phyloP scores from a whole-genome alignment of 1,140 invertebrate genomes.

The Drosophila willistoni region DNA sequence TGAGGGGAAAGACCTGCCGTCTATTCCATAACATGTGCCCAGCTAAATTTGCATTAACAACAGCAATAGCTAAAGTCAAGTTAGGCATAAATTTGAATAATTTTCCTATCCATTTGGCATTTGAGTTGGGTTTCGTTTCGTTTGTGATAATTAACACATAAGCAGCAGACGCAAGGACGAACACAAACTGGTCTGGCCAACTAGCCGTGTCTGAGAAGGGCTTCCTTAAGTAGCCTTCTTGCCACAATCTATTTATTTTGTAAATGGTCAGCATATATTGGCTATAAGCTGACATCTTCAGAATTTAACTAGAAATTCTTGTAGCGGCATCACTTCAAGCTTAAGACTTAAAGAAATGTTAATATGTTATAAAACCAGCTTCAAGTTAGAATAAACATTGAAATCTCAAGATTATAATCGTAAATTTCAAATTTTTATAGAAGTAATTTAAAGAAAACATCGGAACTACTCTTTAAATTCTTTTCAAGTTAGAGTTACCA shows the following conservation, averaged over 20 bases:
- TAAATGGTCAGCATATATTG: conserved; percentile 9
- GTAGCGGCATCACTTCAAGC: not conserved
- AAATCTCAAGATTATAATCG: too few species aligned
- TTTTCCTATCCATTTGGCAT: conserved; percentile 12
- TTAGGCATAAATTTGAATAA: conserved; percentile 17
- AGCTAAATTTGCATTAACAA: conserved; percentile 15
- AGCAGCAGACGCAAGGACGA: conserved; percentile 7
- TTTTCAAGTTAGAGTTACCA: too few species aligned
- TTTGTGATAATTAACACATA: conserved; percentile 19
- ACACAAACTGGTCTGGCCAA: not conserved
- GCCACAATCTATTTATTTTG: conserved; percentile 12
- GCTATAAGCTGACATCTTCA: conserved; percentile 12
- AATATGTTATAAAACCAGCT: not conserved
- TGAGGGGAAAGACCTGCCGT: not conserved
- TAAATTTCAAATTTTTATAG: too few species aligned
- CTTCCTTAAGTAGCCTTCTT: conserved; percentile 1
- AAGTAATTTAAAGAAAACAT: too few species aligned
- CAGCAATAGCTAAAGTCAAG: conserved; percentile 15
- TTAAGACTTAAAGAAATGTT: not conserved
- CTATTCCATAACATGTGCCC: conserved; percentile 13
- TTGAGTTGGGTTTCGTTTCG: conserved; percentile 11
- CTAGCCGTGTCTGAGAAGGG: conserved; percentile 10
- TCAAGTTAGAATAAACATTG: too few species aligned
- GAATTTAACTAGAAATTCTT: too few species aligned
- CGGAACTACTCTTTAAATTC: too few species aligned